These are phyloP conservation scores for Acropora yongei DNA, from an alignment of 64 coral and sea anemone genomes.

Conservation along the genomic window DNA sequence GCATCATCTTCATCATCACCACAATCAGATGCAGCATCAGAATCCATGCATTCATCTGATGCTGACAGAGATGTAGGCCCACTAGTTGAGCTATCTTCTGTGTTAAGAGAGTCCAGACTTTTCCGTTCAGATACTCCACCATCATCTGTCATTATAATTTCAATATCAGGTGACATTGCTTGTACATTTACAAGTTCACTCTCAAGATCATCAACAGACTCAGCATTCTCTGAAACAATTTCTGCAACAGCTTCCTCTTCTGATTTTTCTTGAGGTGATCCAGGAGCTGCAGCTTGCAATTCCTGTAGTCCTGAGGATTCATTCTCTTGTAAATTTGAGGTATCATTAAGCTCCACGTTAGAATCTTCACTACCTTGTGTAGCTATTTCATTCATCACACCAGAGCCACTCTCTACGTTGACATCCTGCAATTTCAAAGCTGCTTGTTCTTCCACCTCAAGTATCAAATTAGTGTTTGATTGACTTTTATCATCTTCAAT, in stretches of 20 bases:
- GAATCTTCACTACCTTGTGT: background rate
- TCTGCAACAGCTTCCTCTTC: background rate
- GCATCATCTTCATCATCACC: constrained; percentile 83
- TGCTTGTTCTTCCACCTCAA: background rate
- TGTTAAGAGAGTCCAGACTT: constrained; percentile 72
- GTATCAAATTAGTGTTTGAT: background rate
- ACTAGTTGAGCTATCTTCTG: background rate
- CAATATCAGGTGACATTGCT: constrained; percentile 65
- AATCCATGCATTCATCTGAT: constrained; percentile 81
- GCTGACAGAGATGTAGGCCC: constrained; percentile 21
- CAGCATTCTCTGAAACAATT: background rate
- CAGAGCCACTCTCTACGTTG: background rate
- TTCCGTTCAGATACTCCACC: constrained; percentile 67
- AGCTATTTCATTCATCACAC: background rate
- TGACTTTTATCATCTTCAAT: background rate
- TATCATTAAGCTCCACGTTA: background rate
- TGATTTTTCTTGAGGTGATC: background rate
- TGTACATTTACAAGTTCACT: background rate
- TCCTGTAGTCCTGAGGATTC: background rate
- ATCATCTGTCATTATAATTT: constrained; percentile 69
- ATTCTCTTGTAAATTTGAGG: background rate
- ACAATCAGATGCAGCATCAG: constrained; percentile 72
- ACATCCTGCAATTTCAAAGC: background rate
- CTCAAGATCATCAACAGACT: background rate
- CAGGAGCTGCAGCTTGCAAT: background rate